These are phyloP conservation scores for Heliconius sara DNA, from an alignment of 2,888 invertebrate species.

Conservation along the genomic window DNA sequence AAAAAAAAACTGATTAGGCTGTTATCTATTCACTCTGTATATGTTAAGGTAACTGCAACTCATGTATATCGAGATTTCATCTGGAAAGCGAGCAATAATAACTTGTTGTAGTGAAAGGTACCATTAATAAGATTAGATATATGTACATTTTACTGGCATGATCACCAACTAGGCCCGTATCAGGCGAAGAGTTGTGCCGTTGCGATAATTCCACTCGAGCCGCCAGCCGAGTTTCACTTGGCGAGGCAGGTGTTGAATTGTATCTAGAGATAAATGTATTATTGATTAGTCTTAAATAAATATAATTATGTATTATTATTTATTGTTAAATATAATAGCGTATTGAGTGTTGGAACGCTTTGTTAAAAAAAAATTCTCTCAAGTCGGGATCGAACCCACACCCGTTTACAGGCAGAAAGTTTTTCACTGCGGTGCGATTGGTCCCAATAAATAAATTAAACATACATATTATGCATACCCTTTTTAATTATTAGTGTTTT, in stretches of 20 bases:
- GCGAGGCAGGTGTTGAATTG: conserved; percentile 83
- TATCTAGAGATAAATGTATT: conserved; percentile 61
- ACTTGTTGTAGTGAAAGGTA: conserved; percentile 16
- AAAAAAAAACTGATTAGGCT: no score
- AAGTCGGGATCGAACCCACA: neutral
- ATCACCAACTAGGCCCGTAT: conserved; percentile 70
- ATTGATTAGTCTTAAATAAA: conserved; percentile 16
- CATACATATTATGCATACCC: neutral
- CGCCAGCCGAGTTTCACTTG: conserved; percentile 69
- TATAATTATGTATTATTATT: neutral
- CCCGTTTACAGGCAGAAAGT: neutral
- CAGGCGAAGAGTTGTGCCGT: conserved; percentile 80
- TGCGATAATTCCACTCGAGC: conserved; percentile 73
- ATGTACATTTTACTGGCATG: conserved; percentile 72
- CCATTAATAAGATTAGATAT: conserved; percentile 9
- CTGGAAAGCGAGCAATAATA: conserved; percentile 25
- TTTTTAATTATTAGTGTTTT: neutral
- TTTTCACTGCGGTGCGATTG: neutral
- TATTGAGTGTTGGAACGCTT: neutral
- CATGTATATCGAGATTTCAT: conserved; percentile 7
- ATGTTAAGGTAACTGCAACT: neutral
- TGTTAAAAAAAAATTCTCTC: neutral
- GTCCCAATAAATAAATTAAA: neutral
- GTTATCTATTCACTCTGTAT: no score
- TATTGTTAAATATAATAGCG: neutral